Conservation (phyloP, 2,888 invertebrate species). For the Agriopis aurantiaria region DNA sequence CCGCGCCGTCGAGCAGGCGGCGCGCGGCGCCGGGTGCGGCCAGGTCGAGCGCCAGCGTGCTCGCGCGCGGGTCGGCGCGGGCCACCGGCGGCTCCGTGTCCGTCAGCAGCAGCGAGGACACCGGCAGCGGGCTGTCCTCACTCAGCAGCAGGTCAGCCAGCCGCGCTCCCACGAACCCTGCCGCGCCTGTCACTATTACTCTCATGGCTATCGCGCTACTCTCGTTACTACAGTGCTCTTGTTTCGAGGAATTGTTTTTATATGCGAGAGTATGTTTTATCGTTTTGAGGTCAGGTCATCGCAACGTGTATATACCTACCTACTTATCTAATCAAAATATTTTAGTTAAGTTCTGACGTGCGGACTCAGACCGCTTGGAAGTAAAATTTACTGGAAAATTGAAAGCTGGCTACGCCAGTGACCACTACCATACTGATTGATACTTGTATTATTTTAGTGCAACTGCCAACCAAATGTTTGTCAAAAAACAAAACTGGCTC, state of each 20-base stretch:
- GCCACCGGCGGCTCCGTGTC: slow-evolving; percentile 50
- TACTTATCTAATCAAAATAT: too few relatives aligned
- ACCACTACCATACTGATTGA: too few relatives aligned
- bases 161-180: slow-evolving; percentile 66
- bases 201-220: slow-evolving; percentile 55
- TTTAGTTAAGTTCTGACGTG: too few relatives aligned
- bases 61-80: slow-evolving; percentile 42
- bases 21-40: slow-evolving; percentile 43
- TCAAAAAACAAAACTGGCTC: too few relatives aligned
- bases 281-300: too few relatives aligned
- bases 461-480: too few relatives aligned
- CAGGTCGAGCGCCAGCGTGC: slow-evolving; percentile 35
- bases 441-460: too few relatives aligned
- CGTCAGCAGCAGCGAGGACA: slow-evolving; percentile 56
- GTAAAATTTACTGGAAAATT: too few relatives aligned
- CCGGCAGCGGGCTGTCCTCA: slow-evolving; percentile 50
- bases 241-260: not conserved
- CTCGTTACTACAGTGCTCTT: not conserved
- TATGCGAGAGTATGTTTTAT: not conserved
- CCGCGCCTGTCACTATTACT: slow-evolving; percentile 71
- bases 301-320: too few relatives aligned
- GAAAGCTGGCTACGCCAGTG: too few relatives aligned
- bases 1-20: slow-evolving; percentile 43
- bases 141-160: slow-evolving; percentile 59
- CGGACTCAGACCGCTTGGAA: too few relatives aligned